Conservation (phyloP, 64 coral and sea anemone species). For the Acropora tenuis region DNA sequence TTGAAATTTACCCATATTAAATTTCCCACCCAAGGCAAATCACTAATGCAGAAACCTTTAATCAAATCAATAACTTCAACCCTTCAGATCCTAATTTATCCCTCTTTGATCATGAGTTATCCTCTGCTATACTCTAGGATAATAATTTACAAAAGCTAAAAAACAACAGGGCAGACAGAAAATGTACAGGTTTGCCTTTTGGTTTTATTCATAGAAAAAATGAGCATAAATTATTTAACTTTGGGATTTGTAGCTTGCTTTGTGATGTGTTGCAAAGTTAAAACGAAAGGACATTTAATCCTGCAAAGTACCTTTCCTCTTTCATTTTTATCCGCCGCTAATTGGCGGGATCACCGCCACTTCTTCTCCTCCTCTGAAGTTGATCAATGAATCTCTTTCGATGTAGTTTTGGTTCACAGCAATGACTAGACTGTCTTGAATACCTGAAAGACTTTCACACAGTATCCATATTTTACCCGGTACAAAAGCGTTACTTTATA, state of each 20-base stretch:
- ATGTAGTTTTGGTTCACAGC: conserved; percentile 78
- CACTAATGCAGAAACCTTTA: too few species aligned
- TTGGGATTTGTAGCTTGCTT: neutral
- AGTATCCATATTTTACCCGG: neutral
- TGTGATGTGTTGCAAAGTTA: neutral
- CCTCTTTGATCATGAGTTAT: too few species aligned
- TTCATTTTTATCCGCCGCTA: conserved; percentile 65
- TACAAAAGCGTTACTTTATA: too few species aligned
- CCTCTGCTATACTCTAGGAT: too few species aligned
- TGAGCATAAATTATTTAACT: neutral
- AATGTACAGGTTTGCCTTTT: neutral
- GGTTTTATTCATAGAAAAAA: neutral
- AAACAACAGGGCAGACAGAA: neutral
- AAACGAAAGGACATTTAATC: neutral
- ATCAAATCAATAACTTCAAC: too few species aligned
- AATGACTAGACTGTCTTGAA: conserved; percentile 62
- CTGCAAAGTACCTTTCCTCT: conserved; percentile 31
- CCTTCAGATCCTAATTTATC: too few species aligned
- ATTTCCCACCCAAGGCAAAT: too few species aligned
- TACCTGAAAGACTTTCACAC: conserved; percentile 52
- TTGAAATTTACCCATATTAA: neutral
- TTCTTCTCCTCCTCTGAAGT: conserved; percentile 57
- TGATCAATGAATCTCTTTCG: conserved; percentile 24
- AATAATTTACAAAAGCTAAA: neutral
- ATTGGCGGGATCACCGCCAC: conserved; percentile 79